Base-by-base conservation (phyloP, 2,888 invertebrate species). In the Dendrolimus houi region DNA sequence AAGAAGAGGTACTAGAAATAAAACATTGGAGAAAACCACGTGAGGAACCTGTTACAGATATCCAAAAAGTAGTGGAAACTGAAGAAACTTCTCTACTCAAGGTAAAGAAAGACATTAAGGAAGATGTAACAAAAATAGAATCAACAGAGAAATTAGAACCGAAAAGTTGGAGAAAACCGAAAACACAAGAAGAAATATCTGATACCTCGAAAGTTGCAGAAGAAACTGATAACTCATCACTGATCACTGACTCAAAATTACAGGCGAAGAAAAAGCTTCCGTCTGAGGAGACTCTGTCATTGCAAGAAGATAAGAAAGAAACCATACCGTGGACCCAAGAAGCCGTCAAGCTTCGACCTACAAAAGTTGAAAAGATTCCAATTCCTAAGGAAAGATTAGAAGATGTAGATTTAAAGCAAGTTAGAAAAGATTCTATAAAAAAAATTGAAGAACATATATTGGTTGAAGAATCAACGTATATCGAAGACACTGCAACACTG, bases 271-370 rank as follows among this genome's bases (percentile, higher is more conserved):
- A 62, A 57, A 77, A 69, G 60, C 57, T 61, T 13, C 62, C 63
- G 3, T 52, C 54, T 9, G 75, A 75, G 47, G 76, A 74, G 7
- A 71, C 57, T 13, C 65, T 60, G 60, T 56, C 62, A 41, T 29
- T 29, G 6, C 47, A 61, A 56, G 74, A 75, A 59, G 79, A 81
- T 58, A 73, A 68, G 60, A 77, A 74, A 71, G 85, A 78, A 84
- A 81, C 74, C 64, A 85, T 72, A 74, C 93, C 74, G 57, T 93
- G 75, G 93, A 95, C 93, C 3, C 92, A 95, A 69, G 93, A 95
- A 79, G 91, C 92, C 64, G 89, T 94, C 12, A 88, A 91, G 68
- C 72, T 94, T 64, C 90, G 92, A 66, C 93, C 93, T 2, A 88
- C 94, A 0, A 93, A 92, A 66, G 91, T 92, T 55, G 89, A 92